Base-by-base conservation (phyloP, 2,113 vertebrate genomes). In the Hemiscyllium ocellatum region DNA sequence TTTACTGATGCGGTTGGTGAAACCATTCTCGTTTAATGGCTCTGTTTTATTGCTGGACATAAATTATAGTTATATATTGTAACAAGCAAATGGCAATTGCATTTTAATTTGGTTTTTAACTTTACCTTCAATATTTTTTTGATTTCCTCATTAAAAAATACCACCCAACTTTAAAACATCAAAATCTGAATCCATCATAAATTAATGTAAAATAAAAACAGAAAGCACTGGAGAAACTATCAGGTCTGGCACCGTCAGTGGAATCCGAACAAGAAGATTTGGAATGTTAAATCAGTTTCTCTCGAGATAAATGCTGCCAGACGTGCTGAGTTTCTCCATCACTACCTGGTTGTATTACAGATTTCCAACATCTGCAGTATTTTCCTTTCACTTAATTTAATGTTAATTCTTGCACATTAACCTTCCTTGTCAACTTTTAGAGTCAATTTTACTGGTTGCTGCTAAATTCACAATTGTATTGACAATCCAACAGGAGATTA, bases 1-100 rank as follows among this genome's bases (percentile, higher is more conserved):
- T 95, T 70, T 17, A 95, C 29, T 95, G 33, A 95, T 26, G 42
- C 66, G 50, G 65, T 94, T 68, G 68, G 93, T 95, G 93, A 95
- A 72, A 70, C n/a, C 3, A 72, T 70, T 70, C 66, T 20, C 1
- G 72, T 72, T 72, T 65, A 33, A 68, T 65, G 37, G 66, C 90
- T 94, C 15, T 19, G 89, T 90, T 90, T 91, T 91, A 52, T 26
- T 61, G 17, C 90, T 22, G 68, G 68, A 95, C 10, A 50, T 50
- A 8, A 26, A 12, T 95, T 47, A 70, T 37, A 50, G 42, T 70
- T 47, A 26, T 42, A 72, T 24, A 47, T 95, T 26, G 8, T 26
- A 95, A 70, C 29, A 29, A 24, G 93, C 42, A 70, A 42, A 50
- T 50, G 24, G 1, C 20, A 95, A 50, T 70, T 95, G 29, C 29